Percentiles rank a stretch among this genome's conserved stretches.
phyloP scores from a whole-genome alignment of 2,888 invertebrate species.

The Tinea trinotella region DNA sequence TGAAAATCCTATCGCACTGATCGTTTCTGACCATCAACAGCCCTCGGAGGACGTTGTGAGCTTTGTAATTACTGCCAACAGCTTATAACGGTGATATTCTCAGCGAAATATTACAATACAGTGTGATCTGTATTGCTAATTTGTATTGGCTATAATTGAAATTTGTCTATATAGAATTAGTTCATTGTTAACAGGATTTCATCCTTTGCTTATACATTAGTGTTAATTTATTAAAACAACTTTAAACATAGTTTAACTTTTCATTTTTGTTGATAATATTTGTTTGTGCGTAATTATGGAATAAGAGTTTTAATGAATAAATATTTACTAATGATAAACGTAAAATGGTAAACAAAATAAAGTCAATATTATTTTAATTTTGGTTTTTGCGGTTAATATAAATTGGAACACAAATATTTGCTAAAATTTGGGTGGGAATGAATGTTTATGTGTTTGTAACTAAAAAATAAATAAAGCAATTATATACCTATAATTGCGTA shows the following conservation, averaged over 20 bases:
- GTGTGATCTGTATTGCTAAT: neutral
- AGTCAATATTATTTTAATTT: neutral
- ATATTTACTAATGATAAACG: neutral
- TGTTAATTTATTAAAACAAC: too few relatives aligned
- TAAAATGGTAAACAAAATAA: neutral
- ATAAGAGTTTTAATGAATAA: too few relatives aligned
- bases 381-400: neutral
- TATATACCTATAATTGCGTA: too few relatives aligned
- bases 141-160: neutral
- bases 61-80: slow-evolving; percentile 20
- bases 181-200: too few relatives aligned
- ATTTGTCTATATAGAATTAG: neutral
- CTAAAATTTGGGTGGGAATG: too few relatives aligned
- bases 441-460: too few relatives aligned
- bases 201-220: too few relatives aligned
- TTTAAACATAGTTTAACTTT: too few relatives aligned
- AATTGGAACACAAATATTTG: neutral
- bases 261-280: too few relatives aligned
- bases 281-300: too few relatives aligned
- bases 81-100: slow-evolving; percentile 9
- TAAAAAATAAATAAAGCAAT: too few relatives aligned
- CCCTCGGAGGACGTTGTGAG: slow-evolving; percentile 15
- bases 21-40: slow-evolving; percentile 19
- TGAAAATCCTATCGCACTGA: slow-evolving; percentile 33
- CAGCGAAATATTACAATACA: slow-evolving; percentile 4